These are phyloP conservation scores for Urocolius indicus DNA, from an alignment of 2,113 vertebrate species.

Conservation along the genomic window DNA sequence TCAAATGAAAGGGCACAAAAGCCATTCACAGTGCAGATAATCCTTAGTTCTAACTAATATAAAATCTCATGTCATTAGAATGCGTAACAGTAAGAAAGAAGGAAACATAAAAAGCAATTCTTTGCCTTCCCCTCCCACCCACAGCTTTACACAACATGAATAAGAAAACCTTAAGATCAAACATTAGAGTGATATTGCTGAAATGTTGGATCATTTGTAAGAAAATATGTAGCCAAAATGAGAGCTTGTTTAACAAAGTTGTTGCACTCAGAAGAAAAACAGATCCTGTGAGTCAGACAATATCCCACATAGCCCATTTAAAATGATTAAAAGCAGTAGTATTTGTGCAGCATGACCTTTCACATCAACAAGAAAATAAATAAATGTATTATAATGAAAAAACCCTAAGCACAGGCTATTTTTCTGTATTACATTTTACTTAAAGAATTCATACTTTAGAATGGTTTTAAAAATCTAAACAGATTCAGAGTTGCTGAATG, in stretches of 20 bases:
- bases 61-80: slow-evolving; percentile 55
- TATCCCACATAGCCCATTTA: not conserved
- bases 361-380: not conserved
- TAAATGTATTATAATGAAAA: not conserved
- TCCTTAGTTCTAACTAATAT: slow-evolving; percentile 1
- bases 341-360: not conserved
- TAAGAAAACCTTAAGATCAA: not conserved
- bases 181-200: not conserved
- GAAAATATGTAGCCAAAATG: not conserved
- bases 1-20: slow-evolving; percentile 67
- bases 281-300: not conserved
- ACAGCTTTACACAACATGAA: not conserved
- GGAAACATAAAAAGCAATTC: not conserved
- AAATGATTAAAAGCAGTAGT: not conserved
- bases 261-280: not conserved
- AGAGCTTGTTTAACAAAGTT: not conserved
- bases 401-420: not conserved
- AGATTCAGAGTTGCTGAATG: not conserved
- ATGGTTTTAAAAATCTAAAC: not conserved
- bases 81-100: not conserved
- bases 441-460: not conserved
- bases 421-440: not conserved
- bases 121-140: not conserved
- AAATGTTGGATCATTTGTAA: not conserved
- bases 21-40: slow-evolving; percentile 30